Conservation (phyloP, 1,140 invertebrate species). For the Apis cerana region DNA sequence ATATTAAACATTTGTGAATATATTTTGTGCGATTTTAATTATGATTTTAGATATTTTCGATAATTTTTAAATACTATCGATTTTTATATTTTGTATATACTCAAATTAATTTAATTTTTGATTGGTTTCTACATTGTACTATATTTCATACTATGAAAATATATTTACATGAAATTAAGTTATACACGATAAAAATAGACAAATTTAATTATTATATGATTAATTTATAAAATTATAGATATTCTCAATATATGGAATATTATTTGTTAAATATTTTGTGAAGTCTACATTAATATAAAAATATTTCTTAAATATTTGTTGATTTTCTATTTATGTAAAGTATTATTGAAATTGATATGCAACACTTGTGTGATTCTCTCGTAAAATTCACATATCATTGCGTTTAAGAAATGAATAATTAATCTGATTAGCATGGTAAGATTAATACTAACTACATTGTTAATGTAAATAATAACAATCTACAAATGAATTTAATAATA, state of each 20-base stretch:
- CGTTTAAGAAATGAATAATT: neutral
- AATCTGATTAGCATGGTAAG: neutral
- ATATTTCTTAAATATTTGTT: slow-evolving; percentile 11
- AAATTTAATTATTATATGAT: neutral
- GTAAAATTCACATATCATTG: slow-evolving; percentile 7
- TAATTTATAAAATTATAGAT: neutral
- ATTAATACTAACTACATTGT: neutral
- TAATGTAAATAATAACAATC: neutral
- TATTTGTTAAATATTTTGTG: neutral
- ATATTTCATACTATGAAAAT: no score
- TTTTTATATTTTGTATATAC: no score
- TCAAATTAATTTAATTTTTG: no score
- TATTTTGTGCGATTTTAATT: no score
- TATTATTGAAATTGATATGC: slow-evolving; percentile 17
- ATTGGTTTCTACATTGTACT: no score
- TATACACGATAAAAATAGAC: no score
- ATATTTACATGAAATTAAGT: no score
- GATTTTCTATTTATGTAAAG: neutral
- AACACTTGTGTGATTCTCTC: neutral
- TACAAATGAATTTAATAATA: neutral
- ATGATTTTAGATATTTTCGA: no score
- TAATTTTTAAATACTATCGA: no score
- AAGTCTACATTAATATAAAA: neutral
- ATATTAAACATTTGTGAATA: no score
- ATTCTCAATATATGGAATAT: neutral